Evolutionary conservation across 2,888 invertebrate species (phyloP), one percentile per base, ranked within the genome.

Genomic region (Caenorhabditis afra): DNA sequence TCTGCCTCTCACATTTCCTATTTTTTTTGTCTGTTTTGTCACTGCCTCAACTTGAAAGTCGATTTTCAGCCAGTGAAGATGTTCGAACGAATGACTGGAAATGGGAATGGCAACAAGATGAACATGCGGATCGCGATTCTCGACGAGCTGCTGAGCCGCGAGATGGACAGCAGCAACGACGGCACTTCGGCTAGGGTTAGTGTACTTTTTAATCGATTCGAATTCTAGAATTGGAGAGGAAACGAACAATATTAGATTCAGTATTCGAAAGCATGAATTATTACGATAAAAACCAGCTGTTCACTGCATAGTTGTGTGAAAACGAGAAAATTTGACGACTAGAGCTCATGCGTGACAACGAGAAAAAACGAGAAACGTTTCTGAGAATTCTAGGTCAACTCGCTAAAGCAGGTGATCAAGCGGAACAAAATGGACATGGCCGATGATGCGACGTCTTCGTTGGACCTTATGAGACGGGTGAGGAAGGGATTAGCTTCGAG

Each of bases 91-190:
- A 58, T 66, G 55, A 83, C 86, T 55, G 86, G 87, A 52, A 87
- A 87, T 66, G 87, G 87, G 12, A 88, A 89, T 77, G 88, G 89
- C 8, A 88, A 89, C 73, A 89, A 89, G 67, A 79, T 87, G 86
- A 89, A 88, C 57, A 73, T 88, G 76, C 79, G 87, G 18, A 73
- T 88, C 22, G 79, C 81, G n/a, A 88, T 87, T 39, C 68, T 89
- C 23, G 89, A 89, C 37, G 81, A 81, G 52, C 61, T 87, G 44
- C 70, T 87, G 57, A 71, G 62, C 22, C 45, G 74, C 16, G 81
- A 75, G 53, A 81, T 67, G 70, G 73, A 79, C 52, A 35, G 73
- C 5, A 82, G 79, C 64, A 83, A 70, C 44, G 80, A 70, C 52
- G 86, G 86, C 0, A 67, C 80, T 8, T 83, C 86, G 11, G 86